phyloP scores from a whole-genome alignment of 2,888 invertebrate genomes.

The Drosophila pegasa region DNA sequence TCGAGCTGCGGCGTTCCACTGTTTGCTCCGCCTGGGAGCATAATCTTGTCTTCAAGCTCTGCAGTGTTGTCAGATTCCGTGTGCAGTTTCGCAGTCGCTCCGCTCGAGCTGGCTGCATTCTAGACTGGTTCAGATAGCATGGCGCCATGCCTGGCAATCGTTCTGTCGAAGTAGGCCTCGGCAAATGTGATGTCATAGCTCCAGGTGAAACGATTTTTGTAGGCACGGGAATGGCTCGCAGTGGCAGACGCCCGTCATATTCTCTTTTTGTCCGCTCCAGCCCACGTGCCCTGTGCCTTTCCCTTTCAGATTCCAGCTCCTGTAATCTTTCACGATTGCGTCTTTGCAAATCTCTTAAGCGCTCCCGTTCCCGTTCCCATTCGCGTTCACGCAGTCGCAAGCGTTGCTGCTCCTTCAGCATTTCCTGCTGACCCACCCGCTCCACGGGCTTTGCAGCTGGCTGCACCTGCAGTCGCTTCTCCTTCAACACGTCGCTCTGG shows the following conservation, averaged over 20 bases:
- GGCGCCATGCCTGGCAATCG: constrained; percentile 70
- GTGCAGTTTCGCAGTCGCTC: constrained; percentile 20
- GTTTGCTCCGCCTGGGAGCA: neutral
- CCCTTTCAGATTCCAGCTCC: constrained; percentile 37
- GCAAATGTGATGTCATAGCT: constrained; percentile 42
- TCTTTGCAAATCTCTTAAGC: constrained; percentile 42
- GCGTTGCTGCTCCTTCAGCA: constrained; percentile 23
- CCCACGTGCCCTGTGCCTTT: constrained; percentile 16
- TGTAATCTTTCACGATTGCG: constrained; percentile 34
- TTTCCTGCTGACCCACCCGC: constrained; percentile 23
- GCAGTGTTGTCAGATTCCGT: constrained; percentile 16
- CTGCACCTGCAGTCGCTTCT: constrained; percentile 14
- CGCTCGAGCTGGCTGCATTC: constrained; percentile 5
- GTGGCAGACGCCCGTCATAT: constrained; percentile 19
- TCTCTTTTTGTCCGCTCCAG: constrained; percentile 32
- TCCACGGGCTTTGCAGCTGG: constrained; percentile 12
- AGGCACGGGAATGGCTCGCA: constrained; percentile 28
- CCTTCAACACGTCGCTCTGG: constrained; percentile 11
- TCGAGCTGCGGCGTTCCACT: constrained; percentile 41
- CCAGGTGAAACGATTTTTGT: constrained; percentile 6
- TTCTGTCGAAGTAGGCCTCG: constrained; percentile 36
- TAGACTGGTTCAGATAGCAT: constrained; percentile 10
- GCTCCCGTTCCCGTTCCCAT: constrained; percentile 43
- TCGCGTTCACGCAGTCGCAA: constrained; percentile 32
- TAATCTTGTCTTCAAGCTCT: constrained; percentile 12